Evolutionary conservation across 2,113 vertebrate genomes (phyloP).

Genomic region (Callorhinus ursinus): DNA sequence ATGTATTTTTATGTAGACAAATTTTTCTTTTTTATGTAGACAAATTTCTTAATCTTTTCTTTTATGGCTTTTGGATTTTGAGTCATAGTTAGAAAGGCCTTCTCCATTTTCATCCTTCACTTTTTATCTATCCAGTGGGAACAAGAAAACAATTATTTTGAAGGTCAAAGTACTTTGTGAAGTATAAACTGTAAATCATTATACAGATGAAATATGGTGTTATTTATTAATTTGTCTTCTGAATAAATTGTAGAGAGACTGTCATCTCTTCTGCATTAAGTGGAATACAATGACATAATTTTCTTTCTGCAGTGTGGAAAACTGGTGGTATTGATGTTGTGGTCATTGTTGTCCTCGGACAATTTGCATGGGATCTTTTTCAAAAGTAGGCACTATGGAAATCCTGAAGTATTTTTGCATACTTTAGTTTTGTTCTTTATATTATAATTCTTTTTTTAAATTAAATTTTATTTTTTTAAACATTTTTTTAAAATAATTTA

Average conservation of each 20-base stretch:
- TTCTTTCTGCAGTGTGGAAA: constrained; percentile 31
- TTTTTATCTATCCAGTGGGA: constrained; percentile 2
- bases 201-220: constrained; percentile 62
- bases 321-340: constrained; percentile 19
- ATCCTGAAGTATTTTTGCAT: constrained; percentile 55
- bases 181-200: constrained; percentile 76
- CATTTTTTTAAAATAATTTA: neutral
- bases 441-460: neutral
- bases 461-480: neutral
- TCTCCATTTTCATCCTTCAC: constrained; percentile 33
- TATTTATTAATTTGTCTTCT: constrained; percentile 72
- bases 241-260: constrained; percentile 46
- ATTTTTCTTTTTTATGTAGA: neutral
- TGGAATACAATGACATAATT: neutral
- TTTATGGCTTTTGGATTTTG: constrained; percentile 64
- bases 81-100: constrained; percentile 46
- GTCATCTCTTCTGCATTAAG: constrained; percentile 12
- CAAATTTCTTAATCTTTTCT: constrained; percentile 40
- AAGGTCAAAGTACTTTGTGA: constrained; percentile 71
- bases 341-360: constrained; percentile 52
- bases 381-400: constrained; percentile 43
- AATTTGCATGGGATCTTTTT: constrained; percentile 51
- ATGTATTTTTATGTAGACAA: neutral
- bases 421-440: constrained; percentile 6
- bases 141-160: constrained; percentile 44